Percentiles rank a stretch among this genome's conserved stretches.
phyloP scores from a whole-genome alignment of 2,888 invertebrate genomes.

The Branchipolynoe longqiensis region DNA sequence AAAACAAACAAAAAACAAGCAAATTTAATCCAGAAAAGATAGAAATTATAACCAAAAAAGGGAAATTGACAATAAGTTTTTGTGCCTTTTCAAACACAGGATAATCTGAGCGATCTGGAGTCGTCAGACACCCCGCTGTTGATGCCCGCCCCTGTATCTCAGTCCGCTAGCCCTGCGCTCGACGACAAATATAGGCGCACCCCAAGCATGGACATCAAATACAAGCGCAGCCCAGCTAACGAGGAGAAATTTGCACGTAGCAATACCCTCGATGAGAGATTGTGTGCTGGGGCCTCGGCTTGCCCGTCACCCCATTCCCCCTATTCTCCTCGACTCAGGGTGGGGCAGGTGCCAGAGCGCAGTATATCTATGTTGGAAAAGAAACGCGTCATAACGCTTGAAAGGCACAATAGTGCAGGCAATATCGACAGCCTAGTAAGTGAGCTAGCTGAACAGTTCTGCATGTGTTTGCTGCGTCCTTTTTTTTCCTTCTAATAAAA shows the following conservation, averaged over 20 bases:
- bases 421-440: conserved; percentile 77
- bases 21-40: neutral
- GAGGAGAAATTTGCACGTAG: conserved; percentile 52
- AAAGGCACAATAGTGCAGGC: conserved; percentile 78
- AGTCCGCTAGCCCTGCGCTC: conserved; percentile 33
- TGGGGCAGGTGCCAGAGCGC: conserved; percentile 29
- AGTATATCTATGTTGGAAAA: conserved; percentile 58
- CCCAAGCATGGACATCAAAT: conserved; percentile 31
- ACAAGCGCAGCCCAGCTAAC: neutral
- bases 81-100: conserved; percentile 51
- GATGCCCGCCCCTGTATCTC: conserved; percentile 11
- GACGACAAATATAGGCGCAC: conserved; percentile 21
- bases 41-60: neutral
- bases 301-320: conserved; percentile 47
- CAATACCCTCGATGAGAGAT: conserved; percentile 29
- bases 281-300: conserved; percentile 11
- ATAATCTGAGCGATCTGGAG: conserved; percentile 54
- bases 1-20: too few species aligned
- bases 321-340: conserved; percentile 24
- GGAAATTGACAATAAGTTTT: conserved; percentile 1
- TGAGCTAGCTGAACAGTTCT: conserved; percentile 61
- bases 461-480: conserved; percentile 48
- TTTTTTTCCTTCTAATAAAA: neutral
- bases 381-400: conserved; percentile 62
- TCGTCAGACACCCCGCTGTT: conserved; percentile 43